These are phyloP conservation scores for Symphodus melops DNA, from an alignment of 2,113 vertebrate species.

Conservation along the genomic window DNA sequence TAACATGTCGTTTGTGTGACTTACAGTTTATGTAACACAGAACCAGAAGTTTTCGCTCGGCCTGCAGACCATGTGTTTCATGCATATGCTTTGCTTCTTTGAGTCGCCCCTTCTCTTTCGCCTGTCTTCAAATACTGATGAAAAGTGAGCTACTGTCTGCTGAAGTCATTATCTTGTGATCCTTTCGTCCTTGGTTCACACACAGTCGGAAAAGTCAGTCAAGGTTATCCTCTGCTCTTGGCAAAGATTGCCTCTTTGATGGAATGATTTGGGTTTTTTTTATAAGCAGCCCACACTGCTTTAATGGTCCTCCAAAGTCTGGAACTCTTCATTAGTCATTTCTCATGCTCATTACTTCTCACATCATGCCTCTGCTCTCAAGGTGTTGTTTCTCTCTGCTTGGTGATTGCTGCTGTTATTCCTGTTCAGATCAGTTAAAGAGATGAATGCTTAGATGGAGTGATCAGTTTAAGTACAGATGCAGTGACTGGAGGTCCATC, in stretches of 20 bases:
- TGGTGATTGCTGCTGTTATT: constrained; percentile 20
- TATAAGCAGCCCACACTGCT: constrained; percentile 48
- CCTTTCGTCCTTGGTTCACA: constrained; percentile 34
- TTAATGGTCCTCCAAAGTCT: constrained; percentile 56
- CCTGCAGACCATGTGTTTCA: constrained; percentile 61
- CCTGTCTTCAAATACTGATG: constrained; percentile 44
- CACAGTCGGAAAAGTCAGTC: constrained; percentile 68
- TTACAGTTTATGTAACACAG: constrained; percentile 13
- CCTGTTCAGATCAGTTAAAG: constrained; percentile 31
- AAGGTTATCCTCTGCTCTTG: constrained; percentile 58
- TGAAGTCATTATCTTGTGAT: constrained; percentile 71
- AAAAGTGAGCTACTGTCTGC: constrained; percentile 68
- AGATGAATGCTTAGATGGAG: constrained; percentile 22
- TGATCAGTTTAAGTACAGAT: constrained; percentile 21
- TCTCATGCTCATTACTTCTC: constrained; percentile 41
- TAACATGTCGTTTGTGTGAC: not conserved
- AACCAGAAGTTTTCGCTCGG: not conserved
- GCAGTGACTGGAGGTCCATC: not conserved
- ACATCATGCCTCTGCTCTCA: constrained; percentile 39
- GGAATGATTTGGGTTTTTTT: constrained; percentile 50
- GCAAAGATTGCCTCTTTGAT: constrained; percentile 54
- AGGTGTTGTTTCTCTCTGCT: constrained; percentile 23
- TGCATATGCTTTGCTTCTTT: constrained; percentile 26
- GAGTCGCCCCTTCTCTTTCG: constrained; percentile 28
- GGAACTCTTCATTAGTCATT: constrained; percentile 58